Percentiles rank a stretch among this genome's conserved stretches.
These are phyloP conservation scores for Alethe diademata DNA, from an alignment of 2,113 vertebrate species.

Conservation along the genomic window DNA sequence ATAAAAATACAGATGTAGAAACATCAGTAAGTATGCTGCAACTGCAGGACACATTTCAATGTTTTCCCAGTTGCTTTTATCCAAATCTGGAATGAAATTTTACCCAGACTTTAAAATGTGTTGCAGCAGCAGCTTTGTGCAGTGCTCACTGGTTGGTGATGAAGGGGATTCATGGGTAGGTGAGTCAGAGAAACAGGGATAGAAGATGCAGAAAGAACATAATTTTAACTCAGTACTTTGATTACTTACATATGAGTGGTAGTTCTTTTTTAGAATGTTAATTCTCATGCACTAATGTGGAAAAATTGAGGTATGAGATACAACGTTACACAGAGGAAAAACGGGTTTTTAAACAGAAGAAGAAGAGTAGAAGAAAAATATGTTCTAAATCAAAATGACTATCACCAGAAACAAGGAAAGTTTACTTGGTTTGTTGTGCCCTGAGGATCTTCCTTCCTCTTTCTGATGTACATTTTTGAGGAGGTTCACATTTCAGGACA, in stretches of 20 bases:
- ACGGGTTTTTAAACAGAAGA: fast-evolving
- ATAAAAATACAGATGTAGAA: not conserved
- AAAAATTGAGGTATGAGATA: not conserved
- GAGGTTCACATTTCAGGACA: not conserved
- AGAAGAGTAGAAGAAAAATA: not conserved
- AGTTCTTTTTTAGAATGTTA: not conserved
- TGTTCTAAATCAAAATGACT: not conserved
- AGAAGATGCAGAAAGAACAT: not conserved
- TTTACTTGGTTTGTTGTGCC: not conserved
- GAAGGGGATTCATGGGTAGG: not conserved
- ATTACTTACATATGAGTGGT: not conserved
- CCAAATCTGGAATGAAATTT: not conserved
- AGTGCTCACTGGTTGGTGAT: not conserved
- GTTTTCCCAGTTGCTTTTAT: not conserved
- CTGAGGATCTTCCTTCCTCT: not conserved
- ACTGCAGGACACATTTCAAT: not conserved
- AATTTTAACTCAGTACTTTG: not conserved
- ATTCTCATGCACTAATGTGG: not conserved
- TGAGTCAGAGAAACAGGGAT: not conserved
- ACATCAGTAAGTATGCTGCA: not conserved
- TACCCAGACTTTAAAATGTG: not conserved
- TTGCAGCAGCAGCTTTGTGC: not conserved
- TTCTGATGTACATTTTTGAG: not conserved
- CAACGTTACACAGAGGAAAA: not conserved
- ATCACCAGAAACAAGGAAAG: not conserved